Conservation (phyloP, 1,140 invertebrate genomes). For the Drosophila micromelanica region DNA sequence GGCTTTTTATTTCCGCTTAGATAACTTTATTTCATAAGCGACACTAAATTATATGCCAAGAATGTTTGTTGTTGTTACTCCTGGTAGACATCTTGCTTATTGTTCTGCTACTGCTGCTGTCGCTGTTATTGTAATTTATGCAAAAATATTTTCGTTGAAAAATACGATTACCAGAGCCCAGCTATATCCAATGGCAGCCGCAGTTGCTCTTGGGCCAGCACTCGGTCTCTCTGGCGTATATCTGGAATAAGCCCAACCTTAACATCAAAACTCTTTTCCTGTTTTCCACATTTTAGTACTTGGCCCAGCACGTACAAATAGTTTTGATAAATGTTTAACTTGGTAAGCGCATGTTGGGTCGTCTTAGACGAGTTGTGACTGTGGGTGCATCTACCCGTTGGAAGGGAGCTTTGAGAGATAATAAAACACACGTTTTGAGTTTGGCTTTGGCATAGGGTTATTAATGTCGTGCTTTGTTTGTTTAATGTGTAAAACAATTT, state of each 20-base stretch:
- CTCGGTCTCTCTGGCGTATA: slow-evolving; percentile 6
- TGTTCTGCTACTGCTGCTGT: slow-evolving; percentile 56
- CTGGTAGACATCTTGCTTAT: slow-evolving; percentile 80
- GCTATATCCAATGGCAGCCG: slow-evolving; percentile 8
- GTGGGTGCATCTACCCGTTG: neutral
- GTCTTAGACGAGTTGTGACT: neutral
- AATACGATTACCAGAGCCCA: slow-evolving; percentile 53
- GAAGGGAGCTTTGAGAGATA: slow-evolving; percentile 46
- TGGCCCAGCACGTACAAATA: slow-evolving; percentile 54
- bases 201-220: slow-evolving; percentile 38
- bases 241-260: slow-evolving; percentile 3
- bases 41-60: slow-evolving; percentile 81
- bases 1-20: slow-evolving; percentile 79
- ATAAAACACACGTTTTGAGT: slow-evolving; percentile 68
- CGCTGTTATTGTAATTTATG: slow-evolving; percentile 79
- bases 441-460: slow-evolving; percentile 11
- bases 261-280: neutral
- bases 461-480: neutral
- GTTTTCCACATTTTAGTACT: slow-evolving; percentile 12
- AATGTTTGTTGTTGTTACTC: slow-evolving; percentile 56
- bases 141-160: slow-evolving; percentile 80
- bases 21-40: slow-evolving; percentile 83
- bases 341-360: slow-evolving; percentile 36
- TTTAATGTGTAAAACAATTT: too few species aligned
- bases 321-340: slow-evolving; percentile 59